A percentile compares a stretch with the other conserved stretches of the same genome.
Evolutionary conservation across 1,140 invertebrate genomes (phyloP).

Genomic region (Zaprionus ghesquierei): DNA sequence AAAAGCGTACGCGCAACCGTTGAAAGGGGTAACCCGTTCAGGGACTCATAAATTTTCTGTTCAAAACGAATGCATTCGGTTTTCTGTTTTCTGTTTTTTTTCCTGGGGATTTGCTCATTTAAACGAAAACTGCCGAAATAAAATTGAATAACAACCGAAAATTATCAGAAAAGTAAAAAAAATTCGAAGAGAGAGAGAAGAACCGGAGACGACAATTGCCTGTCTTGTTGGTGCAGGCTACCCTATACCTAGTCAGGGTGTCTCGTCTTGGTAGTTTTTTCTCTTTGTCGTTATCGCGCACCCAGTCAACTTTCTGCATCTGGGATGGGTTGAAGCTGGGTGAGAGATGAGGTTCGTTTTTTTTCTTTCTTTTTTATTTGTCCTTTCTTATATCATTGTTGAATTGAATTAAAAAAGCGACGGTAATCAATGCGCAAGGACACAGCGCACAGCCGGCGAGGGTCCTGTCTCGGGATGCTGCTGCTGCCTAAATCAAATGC

Average conservation of each 20-base stretch:
- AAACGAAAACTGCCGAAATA: conserved; percentile 61
- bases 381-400: conserved; percentile 63
- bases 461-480: conserved; percentile 41
- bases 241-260: conserved; percentile 20
- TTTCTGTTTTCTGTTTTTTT: conserved; percentile 8
- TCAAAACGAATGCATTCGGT: conserved; percentile 72
- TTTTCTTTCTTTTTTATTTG: conserved; percentile 14
- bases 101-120: conserved; percentile 70
- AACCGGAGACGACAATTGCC: conserved; percentile 70
- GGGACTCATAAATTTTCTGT: conserved; percentile 71
- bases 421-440: conserved; percentile 76
- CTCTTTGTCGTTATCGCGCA: background rate
- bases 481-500: conserved; percentile 47
- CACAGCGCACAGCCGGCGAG: conserved; percentile 46
- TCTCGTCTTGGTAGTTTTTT: background rate
- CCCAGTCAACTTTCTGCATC: conserved; percentile 17
- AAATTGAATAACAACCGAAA: conserved; percentile 53
- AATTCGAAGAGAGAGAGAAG: conserved; percentile 15
- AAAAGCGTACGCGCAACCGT: conserved; percentile 7
- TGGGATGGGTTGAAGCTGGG: conserved; percentile 5
- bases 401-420: conserved; percentile 80
- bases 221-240: conserved; percentile 50
- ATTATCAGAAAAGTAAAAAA: conserved; percentile 20
- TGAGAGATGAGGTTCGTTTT: conserved; percentile 19
- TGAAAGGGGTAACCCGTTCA: conserved; percentile 47